Base-by-base conservation (phyloP, 2,113 vertebrate genomes). In the Myxocyprinus asiaticus region DNA sequence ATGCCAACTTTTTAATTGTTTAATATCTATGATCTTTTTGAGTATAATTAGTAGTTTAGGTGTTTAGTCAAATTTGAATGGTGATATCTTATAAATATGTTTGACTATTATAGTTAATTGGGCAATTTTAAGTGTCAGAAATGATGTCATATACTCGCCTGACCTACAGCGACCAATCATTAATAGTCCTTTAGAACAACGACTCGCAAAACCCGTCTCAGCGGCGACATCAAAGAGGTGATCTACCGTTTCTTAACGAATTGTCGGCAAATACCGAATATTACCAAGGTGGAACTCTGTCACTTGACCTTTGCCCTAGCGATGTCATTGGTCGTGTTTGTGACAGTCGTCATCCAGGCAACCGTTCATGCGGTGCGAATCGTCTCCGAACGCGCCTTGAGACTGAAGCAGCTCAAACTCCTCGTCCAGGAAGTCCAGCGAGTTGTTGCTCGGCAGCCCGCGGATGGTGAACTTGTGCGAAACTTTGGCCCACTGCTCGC, bases 381-480 rank as follows among this genome's bases (percentile, higher is more conserved):
- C 88, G 1, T 90, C 91, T 17, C 91, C 93, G 0, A 96, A 92
- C 0, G 87, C 90, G 1, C 91, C 93, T 55, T 96, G 91, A 0
- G 89, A 87, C 82, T 94, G 93, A 47, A 96, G 93, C 11, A 96
- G 93, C 90, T 98, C 97, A 0, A 96, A 97, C 56, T 98, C 97
- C 84, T 99, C 97, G 22, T 98, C 96, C 90, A 99, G 87, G 76
- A 99, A 99, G 93, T 99, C 98, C 86, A 99, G 88, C 1, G 96
- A 98, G 90, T 99, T 98, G 96, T 98, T 96, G 86, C 97, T 99
- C 1, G 98, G 98, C 86, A 99, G 89, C 2, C 98, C 98, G 0
- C 97, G 91, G 87, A 97, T 95, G 88, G 95, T 97, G 94, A 98
- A 99, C 73, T 97, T 99, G 91, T 99, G 95, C 9, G 97, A 97